Conservation (phyloP, 1,140 invertebrate species). For the Brachionus manjavacas region DNA sequence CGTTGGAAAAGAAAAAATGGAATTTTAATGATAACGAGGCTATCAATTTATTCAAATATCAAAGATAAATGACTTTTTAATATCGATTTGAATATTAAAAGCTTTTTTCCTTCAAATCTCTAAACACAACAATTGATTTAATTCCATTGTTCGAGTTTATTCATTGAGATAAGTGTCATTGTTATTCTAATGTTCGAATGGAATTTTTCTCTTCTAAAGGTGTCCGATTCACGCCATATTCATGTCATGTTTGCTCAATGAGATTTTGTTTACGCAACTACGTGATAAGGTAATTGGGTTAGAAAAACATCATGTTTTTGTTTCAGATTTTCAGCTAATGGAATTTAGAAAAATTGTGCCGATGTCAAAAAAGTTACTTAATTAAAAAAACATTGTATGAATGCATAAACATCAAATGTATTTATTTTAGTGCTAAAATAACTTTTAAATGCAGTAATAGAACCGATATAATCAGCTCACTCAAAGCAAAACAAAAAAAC, state of each 20-base stretch:
- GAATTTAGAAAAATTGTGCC: neutral
- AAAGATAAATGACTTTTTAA: constrained; percentile 25
- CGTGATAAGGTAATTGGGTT: neutral
- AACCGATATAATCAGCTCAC: neutral
- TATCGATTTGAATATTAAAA: neutral
- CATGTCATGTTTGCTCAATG: neutral
- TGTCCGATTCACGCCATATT: neutral
- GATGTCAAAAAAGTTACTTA: constrained; percentile 4
- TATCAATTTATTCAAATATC: neutral
- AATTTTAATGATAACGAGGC: constrained; percentile 35
- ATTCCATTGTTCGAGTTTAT: neutral
- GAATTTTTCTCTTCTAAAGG: neutral
- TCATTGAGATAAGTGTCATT: neutral
- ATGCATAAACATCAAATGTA: constrained; percentile 4
- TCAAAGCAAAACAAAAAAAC: neutral
- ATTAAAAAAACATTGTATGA: neutral
- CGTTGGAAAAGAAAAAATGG: constrained; percentile 29
- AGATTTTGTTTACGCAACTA: neutral
- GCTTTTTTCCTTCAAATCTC: neutral
- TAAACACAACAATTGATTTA: neutral
- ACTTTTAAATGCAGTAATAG: neutral
- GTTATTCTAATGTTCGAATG: neutral
- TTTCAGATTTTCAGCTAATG: neutral
- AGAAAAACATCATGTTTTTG: constrained; percentile 4
- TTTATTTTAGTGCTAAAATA: constrained; percentile 1